Evolutionary conservation across 2,888 invertebrate genomes (phyloP).

Genomic region (Hydraecia micacea): DNA sequence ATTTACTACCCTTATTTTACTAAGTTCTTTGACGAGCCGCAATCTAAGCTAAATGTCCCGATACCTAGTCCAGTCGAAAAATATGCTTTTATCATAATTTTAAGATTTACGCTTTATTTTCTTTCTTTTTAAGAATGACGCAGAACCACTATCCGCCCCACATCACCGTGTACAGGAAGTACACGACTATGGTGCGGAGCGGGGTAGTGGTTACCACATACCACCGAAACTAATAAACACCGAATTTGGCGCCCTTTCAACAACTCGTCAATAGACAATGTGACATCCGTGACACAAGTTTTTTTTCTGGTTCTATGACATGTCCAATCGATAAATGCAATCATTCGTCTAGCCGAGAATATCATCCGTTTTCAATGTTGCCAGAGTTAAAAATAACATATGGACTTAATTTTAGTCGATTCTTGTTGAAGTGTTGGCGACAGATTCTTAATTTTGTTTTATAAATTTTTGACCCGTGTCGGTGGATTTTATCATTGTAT

Average conservation of each 20-base stretch:
- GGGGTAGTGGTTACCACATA: background rate
- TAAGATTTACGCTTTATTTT: background rate
- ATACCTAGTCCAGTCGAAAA: too few relatives aligned
- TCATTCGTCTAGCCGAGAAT: conserved; percentile 8
- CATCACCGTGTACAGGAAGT: background rate
- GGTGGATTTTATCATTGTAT: background rate
- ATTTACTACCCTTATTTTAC: background rate
- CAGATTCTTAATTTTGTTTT: background rate
- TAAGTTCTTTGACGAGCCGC: background rate
- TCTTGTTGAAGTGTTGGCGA: background rate
- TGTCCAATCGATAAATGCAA: background rate
- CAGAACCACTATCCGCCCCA: background rate
- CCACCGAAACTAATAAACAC: background rate
- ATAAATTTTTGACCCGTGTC: rapidly evolving
- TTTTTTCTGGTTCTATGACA: conserved; percentile 12
- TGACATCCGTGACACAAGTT: too few relatives aligned
- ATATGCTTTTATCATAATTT: background rate
- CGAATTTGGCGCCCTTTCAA: conserved; percentile 17
- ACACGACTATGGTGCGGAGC: background rate
- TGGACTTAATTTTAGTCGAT: background rate
- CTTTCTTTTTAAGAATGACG: background rate
- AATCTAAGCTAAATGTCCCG: background rate
- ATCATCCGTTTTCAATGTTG: background rate
- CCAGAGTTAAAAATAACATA: background rate
- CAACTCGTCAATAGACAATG: background rate